Evolutionary conservation across 2,113 vertebrate species (phyloP).

Genomic region (Spermophilus dauricus): DNA sequence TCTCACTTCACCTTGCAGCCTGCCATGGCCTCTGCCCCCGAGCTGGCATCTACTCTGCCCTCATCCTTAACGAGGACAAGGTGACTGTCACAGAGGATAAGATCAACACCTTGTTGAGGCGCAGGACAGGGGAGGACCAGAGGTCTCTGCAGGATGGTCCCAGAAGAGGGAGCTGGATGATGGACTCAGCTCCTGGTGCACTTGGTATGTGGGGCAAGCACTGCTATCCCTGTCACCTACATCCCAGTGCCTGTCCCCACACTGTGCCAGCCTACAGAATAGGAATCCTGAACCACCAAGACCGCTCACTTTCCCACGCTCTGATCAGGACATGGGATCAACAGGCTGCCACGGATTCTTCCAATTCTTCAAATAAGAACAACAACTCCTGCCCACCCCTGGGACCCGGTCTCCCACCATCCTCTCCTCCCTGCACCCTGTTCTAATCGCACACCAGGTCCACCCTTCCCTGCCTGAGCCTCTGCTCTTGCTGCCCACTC

Average conservation of each 20-base stretch:
- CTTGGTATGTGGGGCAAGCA: accelerated
- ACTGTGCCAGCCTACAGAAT: accelerated
- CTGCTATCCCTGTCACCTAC: background rate
- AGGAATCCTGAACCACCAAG: background rate
- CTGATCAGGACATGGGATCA: background rate
- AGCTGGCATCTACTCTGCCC: too few species aligned
- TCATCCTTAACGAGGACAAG: too few species aligned
- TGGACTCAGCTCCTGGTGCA: background rate
- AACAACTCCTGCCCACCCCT: background rate
- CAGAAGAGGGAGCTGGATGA: background rate
- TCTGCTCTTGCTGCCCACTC: background rate
- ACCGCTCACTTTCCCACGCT: accelerated
- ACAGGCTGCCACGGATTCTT: too few species aligned
- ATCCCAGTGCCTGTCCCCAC: background rate
- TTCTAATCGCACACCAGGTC: background rate
- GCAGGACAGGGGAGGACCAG: background rate
- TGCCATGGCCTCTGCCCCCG: too few species aligned
- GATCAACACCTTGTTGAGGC: too few species aligned
- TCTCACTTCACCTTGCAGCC: too few species aligned
- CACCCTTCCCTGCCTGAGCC: background rate
- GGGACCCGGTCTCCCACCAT: too few species aligned
- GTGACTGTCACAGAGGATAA: too few species aligned
- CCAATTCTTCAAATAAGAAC: background rate
- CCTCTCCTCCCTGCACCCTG: background rate
- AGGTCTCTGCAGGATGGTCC: background rate